Base-by-base conservation (phyloP, 92 coral and sea anemone genomes). In the Heteractis magnifica region DNA sequence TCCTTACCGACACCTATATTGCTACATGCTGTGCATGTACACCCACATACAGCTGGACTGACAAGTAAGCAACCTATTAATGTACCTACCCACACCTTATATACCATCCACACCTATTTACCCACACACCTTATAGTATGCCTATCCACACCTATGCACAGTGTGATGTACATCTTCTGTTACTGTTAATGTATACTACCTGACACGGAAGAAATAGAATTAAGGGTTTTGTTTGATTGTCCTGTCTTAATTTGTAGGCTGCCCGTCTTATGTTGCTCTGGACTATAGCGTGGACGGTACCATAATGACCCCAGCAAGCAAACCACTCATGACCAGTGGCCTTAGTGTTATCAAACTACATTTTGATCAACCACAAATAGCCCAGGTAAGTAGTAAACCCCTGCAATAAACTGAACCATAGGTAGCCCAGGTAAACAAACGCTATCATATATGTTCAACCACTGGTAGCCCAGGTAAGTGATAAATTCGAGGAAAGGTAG, bases 241-340 rank as follows among this genome's bases (percentile, higher is more conserved):
- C 4, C 21, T 79, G 18, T 73, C 75, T 8, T 53, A 8, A 34
- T 26, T 73, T 74, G 8, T 80, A 96, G 99, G 93, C 1, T 92
- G 98, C 56, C 98, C 99, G 0, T 94, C 98, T 4, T 93, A 96
- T 68, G 98, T 96, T 26, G 90, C 98, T 4, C 77, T 96, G 73
- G 99, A 96, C 79, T 76, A 94, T 77, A 90, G 98, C 52, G 87
- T 88, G 41, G 99, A 96, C 21, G 90, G 91, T 56, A 86, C 95
- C 18, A 85, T 91, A 18, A 91, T 94, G 85, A 91, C 85, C 20
- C 98, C 95, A 14, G 95, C 95, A 52, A 92, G 94, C 79, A 92
- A 90, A 58, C 99, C 99, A 49, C 86, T 96, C n/a, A 93, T 93
- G 56, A 96, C 99, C 48, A 87, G 94, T 76, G 99, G 99, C n/a